A percentile compares a stretch with the other conserved stretches of the same genome.
These are phyloP conservation scores for Octonoba sinensis DNA, from an alignment of 2,888 invertebrate species.

Conservation along the genomic window DNA sequence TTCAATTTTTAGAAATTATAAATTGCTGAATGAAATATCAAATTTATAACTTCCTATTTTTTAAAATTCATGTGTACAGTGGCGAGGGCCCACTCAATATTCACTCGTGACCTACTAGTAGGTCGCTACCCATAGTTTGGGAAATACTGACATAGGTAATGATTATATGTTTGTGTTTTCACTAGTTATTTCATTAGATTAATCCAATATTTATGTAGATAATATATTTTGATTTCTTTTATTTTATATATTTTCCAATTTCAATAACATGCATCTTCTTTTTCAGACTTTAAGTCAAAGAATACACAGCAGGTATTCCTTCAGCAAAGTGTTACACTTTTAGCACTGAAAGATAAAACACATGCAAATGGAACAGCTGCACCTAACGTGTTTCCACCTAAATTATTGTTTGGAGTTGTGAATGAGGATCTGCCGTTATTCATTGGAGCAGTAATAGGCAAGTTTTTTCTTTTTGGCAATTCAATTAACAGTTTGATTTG, in stretches of 20 bases:
- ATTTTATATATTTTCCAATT: background rate
- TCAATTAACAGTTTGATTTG: background rate
- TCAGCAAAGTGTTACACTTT: conserved; percentile 56
- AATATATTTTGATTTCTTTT: conserved; percentile 3
- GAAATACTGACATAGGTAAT: too few species aligned
- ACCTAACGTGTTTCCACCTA: conserved; percentile 36
- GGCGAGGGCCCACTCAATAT: too few species aligned
- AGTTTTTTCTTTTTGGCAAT: background rate
- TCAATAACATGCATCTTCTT: background rate
- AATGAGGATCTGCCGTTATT: conserved; percentile 49
- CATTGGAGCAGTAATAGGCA: conserved; percentile 60
- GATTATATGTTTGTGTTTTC: too few species aligned
- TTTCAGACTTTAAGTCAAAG: conserved; percentile 17
- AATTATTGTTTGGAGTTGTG: conserved; percentile 46
- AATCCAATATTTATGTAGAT: too few species aligned
- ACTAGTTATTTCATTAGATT: too few species aligned
- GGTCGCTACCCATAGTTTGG: too few species aligned
- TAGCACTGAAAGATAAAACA: conserved; percentile 57
- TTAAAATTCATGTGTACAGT: too few species aligned
- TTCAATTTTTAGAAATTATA: too few species aligned
- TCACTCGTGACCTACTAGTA: too few species aligned
- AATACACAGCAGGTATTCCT: conserved; percentile 48
- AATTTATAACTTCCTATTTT: too few species aligned
- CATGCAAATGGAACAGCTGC: conserved; percentile 35
- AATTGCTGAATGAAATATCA: too few species aligned